A percentile compares a stretch with the other conserved stretches of the same genome.
These are phyloP conservation scores for Oenanthe melanoleuca DNA, from an alignment of 2,113 vertebrate species.

Conservation along the genomic window DNA sequence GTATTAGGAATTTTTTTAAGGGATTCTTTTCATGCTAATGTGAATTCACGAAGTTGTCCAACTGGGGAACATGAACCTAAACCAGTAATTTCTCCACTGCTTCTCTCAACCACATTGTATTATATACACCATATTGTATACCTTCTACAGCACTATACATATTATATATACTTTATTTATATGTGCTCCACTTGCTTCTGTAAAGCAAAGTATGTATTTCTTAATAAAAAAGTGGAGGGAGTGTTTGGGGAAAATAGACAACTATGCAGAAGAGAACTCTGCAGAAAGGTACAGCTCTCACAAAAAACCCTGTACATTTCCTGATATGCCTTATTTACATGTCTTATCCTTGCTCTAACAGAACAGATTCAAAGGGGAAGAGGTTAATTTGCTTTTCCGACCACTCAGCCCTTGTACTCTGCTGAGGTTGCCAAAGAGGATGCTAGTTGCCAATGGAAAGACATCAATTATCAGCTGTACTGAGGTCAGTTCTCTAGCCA, in stretches of 20 bases:
- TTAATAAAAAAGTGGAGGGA: neutral
- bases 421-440: constrained; percentile 44
- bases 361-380: constrained; percentile 43
- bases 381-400: constrained; percentile 66
- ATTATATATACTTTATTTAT: neutral
- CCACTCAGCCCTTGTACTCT: constrained; percentile 25
- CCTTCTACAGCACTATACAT: neutral
- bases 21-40: neutral
- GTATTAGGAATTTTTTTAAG: neutral
- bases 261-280: neutral
- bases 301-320: neutral
- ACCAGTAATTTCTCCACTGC: neutral
- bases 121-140: neutral
- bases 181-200: rapidly evolving
- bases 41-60: neutral
- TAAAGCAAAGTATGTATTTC: neutral
- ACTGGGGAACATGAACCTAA: neutral
- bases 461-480: constrained; percentile 56
- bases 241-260: neutral
- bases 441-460: constrained; percentile 58
- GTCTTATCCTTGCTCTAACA: constrained; percentile 19
- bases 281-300: neutral
- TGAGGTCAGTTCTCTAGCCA: constrained; percentile 26
- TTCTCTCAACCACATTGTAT: neutral
- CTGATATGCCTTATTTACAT: constrained; percentile 36